Evolutionary conservation across 2,113 vertebrate species (phyloP), one percentile per base, ranked within the genome.

Genomic region (Pelusios castaneus): DNA sequence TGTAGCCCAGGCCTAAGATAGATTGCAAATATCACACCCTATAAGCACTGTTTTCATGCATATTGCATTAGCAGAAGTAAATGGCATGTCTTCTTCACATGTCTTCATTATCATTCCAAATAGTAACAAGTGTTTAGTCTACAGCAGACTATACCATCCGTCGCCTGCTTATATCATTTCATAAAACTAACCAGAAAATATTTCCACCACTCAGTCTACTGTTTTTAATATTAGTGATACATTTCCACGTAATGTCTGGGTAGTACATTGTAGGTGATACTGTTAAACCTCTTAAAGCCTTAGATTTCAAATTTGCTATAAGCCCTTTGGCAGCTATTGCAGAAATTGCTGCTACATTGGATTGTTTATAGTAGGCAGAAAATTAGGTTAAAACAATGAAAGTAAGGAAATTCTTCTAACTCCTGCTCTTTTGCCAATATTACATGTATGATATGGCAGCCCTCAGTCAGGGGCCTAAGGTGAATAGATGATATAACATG

Each of bases 361-460:
- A 5, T 87, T 97, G 95, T 97, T 95, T 96, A 91, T 83, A 95
- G 77, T 79, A 95, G 95, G 87, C 84, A 90, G 89, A 91, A 95
- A 95, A 81, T n/a, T 91, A 47, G 89, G 94, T 96, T 97, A 95
- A 94, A 93, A 95, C 93, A 97, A 94, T 89, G 96, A n/a, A 0
- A 0, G 38, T 83, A 94, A 90, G 96, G 97, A 97, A 97, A 96
- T 96, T 93, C 93, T 97, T 97, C 56, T 97, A 93, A 89, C 93
- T 94, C 87, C 86, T 52, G 34, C 1, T 51, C 81, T 84, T 94
- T 95, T 96, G 89, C 93, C 96, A 93, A 0, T 85, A 47, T 84
- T 94, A 89, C 89, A 82, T 96, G 83, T 95, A 93, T 82, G 89
- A 80, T 94, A 60, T 6, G 63, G 91, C 84, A 52, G 51, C 51